Conservation (phyloP, 1,140 invertebrate genomes). For the Homalodisca vitripennis region DNA sequence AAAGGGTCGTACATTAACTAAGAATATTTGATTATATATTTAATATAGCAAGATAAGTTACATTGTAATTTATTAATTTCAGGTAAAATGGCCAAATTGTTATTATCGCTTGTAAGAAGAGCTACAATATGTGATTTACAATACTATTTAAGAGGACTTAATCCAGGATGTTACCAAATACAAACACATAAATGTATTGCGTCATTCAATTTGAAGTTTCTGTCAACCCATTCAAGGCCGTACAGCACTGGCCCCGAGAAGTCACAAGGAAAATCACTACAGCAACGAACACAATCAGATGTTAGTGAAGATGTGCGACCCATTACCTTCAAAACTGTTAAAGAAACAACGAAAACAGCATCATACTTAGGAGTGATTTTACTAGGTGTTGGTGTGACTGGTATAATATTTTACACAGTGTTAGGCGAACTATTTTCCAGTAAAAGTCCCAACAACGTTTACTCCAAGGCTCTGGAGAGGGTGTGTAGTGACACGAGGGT, state of each 20-base stretch:
- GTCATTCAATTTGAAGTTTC: too few relatives aligned
- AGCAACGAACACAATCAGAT: conserved; percentile 2
- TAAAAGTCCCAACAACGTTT: conserved; percentile 82
- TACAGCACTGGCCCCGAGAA: too few relatives aligned
- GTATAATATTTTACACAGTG: conserved; percentile 76
- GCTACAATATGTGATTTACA: not conserved
- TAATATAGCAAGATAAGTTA: too few relatives aligned
- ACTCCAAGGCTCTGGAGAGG: conserved; percentile 71
- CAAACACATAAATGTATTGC: too few relatives aligned
- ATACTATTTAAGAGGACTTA: too few relatives aligned
- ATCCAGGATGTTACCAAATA: too few relatives aligned
- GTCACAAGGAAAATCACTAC: too few relatives aligned
- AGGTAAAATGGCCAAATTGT: conserved; percentile 13
- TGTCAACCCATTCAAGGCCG: too few relatives aligned
- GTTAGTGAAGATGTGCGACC: conserved; percentile 53
- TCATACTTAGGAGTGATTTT: conserved; percentile 81
- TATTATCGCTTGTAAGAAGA: not conserved
- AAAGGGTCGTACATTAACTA: too few relatives aligned
- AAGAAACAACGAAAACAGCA: conserved; percentile 82
- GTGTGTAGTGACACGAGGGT: conserved; percentile 69
- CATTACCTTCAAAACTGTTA: conserved; percentile 65
- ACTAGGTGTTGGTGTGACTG: conserved; percentile 72
- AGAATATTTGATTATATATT: too few relatives aligned
- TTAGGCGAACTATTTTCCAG: conserved; percentile 84
- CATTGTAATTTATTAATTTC: conserved; percentile 7